Percentiles rank a stretch among this genome's conserved stretches.
Evolutionary conservation across 2,113 vertebrate species (phyloP).

Genomic region (Dicrurus megarhynchus): DNA sequence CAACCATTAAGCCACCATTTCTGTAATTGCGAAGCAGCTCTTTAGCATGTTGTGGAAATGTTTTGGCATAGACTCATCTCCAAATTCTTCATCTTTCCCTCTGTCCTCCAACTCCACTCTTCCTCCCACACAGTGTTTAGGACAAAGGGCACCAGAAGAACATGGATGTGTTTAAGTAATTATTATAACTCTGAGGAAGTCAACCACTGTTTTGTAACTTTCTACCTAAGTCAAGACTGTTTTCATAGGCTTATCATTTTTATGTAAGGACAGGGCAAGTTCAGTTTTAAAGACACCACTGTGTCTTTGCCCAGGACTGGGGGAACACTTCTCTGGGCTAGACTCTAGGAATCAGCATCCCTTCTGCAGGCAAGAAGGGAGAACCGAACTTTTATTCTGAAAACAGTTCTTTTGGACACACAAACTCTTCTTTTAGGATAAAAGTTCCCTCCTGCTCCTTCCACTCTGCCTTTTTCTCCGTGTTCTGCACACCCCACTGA

Average conservation of each 20-base stretch:
- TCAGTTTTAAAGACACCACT: neutral
- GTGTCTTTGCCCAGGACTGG: fast-evolving
- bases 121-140: neutral
- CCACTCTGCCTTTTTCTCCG: neutral
- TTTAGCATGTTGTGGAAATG: neutral
- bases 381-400: neutral
- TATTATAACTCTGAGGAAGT: neutral
- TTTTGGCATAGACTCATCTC: neutral
- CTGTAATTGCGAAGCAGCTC: neutral
- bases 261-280: neutral
- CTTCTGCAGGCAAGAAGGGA: neutral
- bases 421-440: neutral
- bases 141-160: neutral
- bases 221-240: neutral
- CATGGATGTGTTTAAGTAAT: neutral
- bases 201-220: neutral
- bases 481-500: neutral
- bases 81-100: neutral
- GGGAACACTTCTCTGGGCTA: fast-evolving
- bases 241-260: neutral
- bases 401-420: neutral
- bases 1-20: neutral
- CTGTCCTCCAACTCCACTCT: neutral
- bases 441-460: neutral
- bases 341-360: neutral